Conservation (phyloP, 2,113 vertebrate genomes). For the Mixornis gularis region DNA sequence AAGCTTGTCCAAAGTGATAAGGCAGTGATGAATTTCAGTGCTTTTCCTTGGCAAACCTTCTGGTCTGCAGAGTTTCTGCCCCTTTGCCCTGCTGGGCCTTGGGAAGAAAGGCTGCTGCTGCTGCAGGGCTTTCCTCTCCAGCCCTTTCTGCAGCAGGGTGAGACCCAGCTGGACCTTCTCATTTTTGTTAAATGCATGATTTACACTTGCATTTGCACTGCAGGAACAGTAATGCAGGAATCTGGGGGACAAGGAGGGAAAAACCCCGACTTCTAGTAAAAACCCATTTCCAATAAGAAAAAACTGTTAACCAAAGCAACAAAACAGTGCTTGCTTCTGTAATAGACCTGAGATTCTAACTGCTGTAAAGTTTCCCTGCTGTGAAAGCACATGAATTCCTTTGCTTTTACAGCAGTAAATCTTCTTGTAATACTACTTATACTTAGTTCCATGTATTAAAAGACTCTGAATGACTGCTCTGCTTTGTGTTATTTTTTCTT, state of each 20-base stretch:
- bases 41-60: not conserved
- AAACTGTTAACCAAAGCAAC: not conserved
- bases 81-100: not conserved
- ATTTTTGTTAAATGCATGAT: not conserved
- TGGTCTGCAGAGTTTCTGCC: not conserved
- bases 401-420: slow-evolving; percentile 20
- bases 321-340: not conserved
- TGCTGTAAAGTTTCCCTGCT: not conserved
- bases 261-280: not conserved
- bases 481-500: not conserved
- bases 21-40: not conserved
- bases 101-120: not conserved
- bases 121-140: not conserved
- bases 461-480: not conserved
- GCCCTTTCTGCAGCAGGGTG: not conserved
- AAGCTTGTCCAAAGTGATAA: not conserved
- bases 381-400: not conserved
- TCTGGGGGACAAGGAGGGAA: not conserved
- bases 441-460: not conserved
- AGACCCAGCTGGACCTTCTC: not conserved
- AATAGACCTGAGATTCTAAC: not conserved
- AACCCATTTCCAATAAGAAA: not conserved
- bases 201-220: not conserved
- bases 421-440: not conserved
- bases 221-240: not conserved